Conservation (phyloP, 2,797 vertebrate genomes). For the Mormyrops attenuatus region DNA sequence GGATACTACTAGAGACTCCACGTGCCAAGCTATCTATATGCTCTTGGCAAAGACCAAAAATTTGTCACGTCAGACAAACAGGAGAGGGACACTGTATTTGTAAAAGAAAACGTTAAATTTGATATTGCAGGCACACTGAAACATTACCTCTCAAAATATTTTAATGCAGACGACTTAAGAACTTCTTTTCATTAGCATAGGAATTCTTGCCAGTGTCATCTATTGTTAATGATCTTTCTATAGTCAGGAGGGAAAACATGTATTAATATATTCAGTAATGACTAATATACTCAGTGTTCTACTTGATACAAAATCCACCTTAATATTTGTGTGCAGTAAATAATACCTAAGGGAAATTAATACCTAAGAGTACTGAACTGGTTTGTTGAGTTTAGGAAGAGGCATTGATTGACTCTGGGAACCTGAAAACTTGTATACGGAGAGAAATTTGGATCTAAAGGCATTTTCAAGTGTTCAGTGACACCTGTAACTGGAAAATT, state of each 20-base stretch:
- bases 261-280: background rate
- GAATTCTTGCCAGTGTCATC: conserved; percentile 7
- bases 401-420: background rate
- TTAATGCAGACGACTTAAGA: background rate
- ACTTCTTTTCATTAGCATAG: conserved; percentile 3
- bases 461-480: background rate
- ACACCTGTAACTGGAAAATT: background rate
- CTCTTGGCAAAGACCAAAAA: background rate
- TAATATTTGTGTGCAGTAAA: background rate
- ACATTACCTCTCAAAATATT: background rate
- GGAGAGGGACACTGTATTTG: background rate
- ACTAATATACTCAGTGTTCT: background rate
- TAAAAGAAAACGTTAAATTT: background rate
- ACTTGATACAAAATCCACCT: background rate
- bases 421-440: background rate
- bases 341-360: background rate
- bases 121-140: background rate
- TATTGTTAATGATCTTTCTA: background rate
- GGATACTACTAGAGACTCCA: background rate
- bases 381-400: background rate
- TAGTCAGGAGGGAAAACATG: background rate
- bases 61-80: background rate
- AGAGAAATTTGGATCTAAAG: background rate
- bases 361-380: background rate
- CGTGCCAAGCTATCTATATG: background rate